Evolutionary conservation across 2,113 vertebrate species (phyloP), one percentile per base, ranked within the genome.

Genomic region (Ciconia boyciana): DNA sequence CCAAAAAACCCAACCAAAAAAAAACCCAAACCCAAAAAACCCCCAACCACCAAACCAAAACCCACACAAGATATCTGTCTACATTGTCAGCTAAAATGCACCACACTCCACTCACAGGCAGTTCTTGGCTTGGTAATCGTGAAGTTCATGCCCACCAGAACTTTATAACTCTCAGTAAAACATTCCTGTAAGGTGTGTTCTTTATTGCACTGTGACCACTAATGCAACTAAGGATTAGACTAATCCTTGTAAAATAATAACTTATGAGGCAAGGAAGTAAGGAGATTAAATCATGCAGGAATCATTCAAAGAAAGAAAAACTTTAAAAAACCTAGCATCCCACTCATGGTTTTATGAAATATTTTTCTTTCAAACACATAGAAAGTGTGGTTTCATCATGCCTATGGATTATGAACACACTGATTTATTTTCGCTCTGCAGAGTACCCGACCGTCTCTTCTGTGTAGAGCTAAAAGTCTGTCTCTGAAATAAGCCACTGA

Each of bases 21-120:
- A 39, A 57, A 16, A 15, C 18, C 8, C 3, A 41, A 14, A 13
- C 2, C 3, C 4, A 9, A 16, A 6, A 66, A 69, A 62, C 17
- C 5, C 0, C 4, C 4, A 49, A 44, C 3, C 5, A 54, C 16
- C 7, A 77, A 36, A 46, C 0, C 16, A 41, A 64, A 83, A 54
- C 3, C 5, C 36, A 70, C 22, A 46, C 7, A 46, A 76, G 26
- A 9, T 44, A 43, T 10, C 12, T 22, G 3, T 25, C 39, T 57
- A 48, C 0, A 0, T 3, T 66, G 20, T 15, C 28, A 70, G 31
- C 16, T 65, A 44, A 87, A 96, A 84, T 20, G 3, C 7, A 44
- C 8, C 17, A 29, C 16, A 8, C 7, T 76, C n/a, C 17, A 58
- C 8, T 17, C 7, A 36, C 2, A 46, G 4, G 7, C 6, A 25